These are phyloP conservation scores for Marasmarcha lunaedactyla DNA, from an alignment of 2,888 invertebrate genomes.

Conservation along the genomic window DNA sequence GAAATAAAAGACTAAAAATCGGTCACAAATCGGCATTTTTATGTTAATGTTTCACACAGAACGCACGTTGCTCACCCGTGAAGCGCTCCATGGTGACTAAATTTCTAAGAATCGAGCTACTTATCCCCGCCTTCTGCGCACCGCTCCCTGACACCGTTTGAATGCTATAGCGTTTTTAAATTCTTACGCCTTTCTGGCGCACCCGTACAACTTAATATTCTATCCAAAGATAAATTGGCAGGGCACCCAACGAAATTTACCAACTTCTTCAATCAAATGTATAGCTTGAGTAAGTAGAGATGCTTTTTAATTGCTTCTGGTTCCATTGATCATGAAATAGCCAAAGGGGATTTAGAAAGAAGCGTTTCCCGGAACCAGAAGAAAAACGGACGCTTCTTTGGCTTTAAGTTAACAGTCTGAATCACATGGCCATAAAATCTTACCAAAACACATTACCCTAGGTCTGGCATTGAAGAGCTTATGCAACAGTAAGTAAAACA, in stretches of 20 bases:
- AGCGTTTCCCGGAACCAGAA: constrained; percentile 16
- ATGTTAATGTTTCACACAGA: too few species aligned
- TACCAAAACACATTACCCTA: constrained; percentile 15
- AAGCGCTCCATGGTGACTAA: too few species aligned
- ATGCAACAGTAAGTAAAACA: constrained; percentile 18
- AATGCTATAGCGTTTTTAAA: too few species aligned
- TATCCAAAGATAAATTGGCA: constrained; percentile 15
- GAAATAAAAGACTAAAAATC: too few species aligned
- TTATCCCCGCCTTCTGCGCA: too few species aligned
- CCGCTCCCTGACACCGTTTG: too few species aligned
- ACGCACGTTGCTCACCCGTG: too few species aligned
- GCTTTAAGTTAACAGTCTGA: constrained; percentile 14
- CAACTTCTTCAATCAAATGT: constrained; percentile 12
- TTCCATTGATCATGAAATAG: constrained; percentile 18
- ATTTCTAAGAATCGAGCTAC: too few species aligned
- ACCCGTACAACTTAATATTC: constrained; percentile 15
- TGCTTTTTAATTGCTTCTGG: constrained; percentile 12
- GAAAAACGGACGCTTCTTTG: constrained; percentile 18
- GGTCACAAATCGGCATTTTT: too few species aligned
- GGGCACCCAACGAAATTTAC: constrained; percentile 18
- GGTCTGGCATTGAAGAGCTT: constrained; percentile 24
- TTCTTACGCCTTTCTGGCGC: too few species aligned
- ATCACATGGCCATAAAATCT: constrained; percentile 22
- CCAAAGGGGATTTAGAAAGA: constrained; percentile 18
- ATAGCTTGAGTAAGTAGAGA: constrained; percentile 12